Evolutionary conservation across 2,888 invertebrate genomes (phyloP), one percentile per base, ranked within the genome.

Genomic region (Polietes domitor): DNA sequence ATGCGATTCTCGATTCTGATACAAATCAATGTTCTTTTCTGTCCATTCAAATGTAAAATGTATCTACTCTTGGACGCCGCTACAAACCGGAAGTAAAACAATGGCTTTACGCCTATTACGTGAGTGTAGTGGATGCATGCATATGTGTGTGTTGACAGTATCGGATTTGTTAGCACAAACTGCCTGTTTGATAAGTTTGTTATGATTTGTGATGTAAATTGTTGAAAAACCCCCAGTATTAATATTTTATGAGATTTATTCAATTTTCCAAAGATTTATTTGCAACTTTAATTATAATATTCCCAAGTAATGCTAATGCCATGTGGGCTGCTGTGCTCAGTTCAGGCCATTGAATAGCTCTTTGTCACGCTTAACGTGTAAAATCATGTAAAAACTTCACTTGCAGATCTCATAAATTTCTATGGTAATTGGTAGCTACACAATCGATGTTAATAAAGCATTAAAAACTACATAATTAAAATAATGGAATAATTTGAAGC

Each of bases 21-120:
- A 32, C 2, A 15, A 41, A 41, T 41, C 41, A 41, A 41, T 41
- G 43, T 65, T 76, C 76, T 41, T 74, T 53, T 58, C 5, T n/a
- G 21, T n/a, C 15, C 50, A 17, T 17, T 9, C 17, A n/a, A 17
- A n/a, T 17, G 43, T 58, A 43, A 32, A 80, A 65, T 55, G 50
- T 15, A 70, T 26, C 47, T 32, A 12, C 37, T 12, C 21, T 55
- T 19, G 17, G 41, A n/a, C 58, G 47, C n/a, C 47, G 63, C 6
- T 53, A 75, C 70, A 75, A 79, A 79, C 79, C 79, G 82, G 82
- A 83, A 83, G 82, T 73, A 76, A 79, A 83, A 79, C 82, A 79
- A 82, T 79, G 72, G 76, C 65, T 58, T 77, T 6, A 53, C 21
- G 21, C 5, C 21, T 53, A 2, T 21, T 53, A 4, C 17, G 50